These are phyloP conservation scores for Drosophila meridionalis DNA, from an alignment of 2,888 invertebrate genomes.

Conservation along the genomic window DNA sequence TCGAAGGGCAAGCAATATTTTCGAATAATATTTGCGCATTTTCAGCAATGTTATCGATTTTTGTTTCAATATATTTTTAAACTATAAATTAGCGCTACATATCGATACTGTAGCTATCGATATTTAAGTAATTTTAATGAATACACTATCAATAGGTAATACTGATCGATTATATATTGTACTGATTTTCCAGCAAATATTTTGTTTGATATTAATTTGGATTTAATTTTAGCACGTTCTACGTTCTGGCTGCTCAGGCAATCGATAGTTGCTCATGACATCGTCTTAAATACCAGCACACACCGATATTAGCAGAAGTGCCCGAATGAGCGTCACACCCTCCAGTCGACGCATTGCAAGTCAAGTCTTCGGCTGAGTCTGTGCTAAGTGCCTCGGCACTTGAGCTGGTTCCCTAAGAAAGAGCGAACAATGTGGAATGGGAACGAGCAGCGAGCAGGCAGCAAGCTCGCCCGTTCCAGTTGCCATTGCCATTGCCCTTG, in stretches of 20 bases:
- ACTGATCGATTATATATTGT: background rate
- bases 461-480: constrained; percentile 20
- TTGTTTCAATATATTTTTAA: background rate
- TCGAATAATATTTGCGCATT: background rate
- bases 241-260: background rate
- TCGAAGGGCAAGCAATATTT: too few species aligned
- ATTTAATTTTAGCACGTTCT: background rate
- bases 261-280: background rate
- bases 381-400: constrained; percentile 59
- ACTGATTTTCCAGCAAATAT: background rate
- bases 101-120: background rate
- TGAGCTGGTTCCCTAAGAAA: constrained; percentile 37
- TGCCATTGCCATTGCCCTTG: background rate
- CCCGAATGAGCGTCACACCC: background rate
- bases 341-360: constrained; percentile 19
- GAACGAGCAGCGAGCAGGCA: background rate
- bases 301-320: background rate
- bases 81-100: background rate
- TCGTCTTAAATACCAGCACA: constrained; percentile 16
- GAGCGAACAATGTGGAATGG: constrained; percentile 9
- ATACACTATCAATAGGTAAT: background rate
- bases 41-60: background rate
- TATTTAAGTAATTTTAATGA: background rate
- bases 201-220: background rate
- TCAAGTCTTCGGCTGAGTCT: constrained; percentile 27